Evolutionary conservation across 2,888 invertebrate species (phyloP).

Genomic region (Copidosoma aretas): DNA sequence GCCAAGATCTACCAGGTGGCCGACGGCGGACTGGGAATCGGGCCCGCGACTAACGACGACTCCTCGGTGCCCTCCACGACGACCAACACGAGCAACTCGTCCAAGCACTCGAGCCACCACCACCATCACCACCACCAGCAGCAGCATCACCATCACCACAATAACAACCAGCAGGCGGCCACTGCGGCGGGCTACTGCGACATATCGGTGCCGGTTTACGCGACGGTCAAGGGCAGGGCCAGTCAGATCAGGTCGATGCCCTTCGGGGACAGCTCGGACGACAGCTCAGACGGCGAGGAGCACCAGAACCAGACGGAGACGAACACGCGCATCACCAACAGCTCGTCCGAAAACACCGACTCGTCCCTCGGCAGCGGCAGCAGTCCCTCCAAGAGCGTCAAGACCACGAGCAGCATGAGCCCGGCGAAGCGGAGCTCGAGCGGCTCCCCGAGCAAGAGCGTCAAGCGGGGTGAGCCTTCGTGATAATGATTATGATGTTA

Average conservation of each 20-base stretch:
- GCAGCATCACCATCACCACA: slow-evolving; percentile 67
- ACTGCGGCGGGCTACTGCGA: slow-evolving; percentile 75
- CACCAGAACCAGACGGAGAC: slow-evolving; percentile 66
- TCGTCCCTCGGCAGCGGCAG: slow-evolving; percentile 74
- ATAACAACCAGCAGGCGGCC: slow-evolving; percentile 68
- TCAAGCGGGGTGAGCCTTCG: slow-evolving; percentile 78
- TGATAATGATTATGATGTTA: too few relatives aligned
- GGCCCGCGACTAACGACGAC: slow-evolving; percentile 58
- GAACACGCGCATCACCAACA: slow-evolving; percentile 63
- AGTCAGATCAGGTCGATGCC: slow-evolving; percentile 96
- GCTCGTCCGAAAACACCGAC: slow-evolving; percentile 66
- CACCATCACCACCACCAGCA: slow-evolving; percentile 68
- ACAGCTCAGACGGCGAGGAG: slow-evolving; percentile 92
- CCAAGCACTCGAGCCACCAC: slow-evolving; percentile 60
- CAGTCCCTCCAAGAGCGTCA: slow-evolving; percentile 85
- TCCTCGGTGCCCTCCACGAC: slow-evolving; percentile 53
- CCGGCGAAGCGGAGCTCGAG: slow-evolving; percentile 84
- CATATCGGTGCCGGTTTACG: slow-evolving; percentile 92
- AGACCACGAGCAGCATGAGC: slow-evolving; percentile 83
- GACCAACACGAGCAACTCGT: slow-evolving; percentile 53
- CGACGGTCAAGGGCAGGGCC: slow-evolving; percentile 91
- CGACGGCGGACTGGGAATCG: slow-evolving; percentile 60
- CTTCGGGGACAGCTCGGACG: slow-evolving; percentile 93
- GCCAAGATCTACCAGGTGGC: slow-evolving; percentile 88
- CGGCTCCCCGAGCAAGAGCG: slow-evolving; percentile 82